A percentile compares a stretch with the other conserved stretches of the same genome.
Evolutionary conservation across 1,140 invertebrate species (phyloP).

Genomic region (Druon quercuslanigerum): DNA sequence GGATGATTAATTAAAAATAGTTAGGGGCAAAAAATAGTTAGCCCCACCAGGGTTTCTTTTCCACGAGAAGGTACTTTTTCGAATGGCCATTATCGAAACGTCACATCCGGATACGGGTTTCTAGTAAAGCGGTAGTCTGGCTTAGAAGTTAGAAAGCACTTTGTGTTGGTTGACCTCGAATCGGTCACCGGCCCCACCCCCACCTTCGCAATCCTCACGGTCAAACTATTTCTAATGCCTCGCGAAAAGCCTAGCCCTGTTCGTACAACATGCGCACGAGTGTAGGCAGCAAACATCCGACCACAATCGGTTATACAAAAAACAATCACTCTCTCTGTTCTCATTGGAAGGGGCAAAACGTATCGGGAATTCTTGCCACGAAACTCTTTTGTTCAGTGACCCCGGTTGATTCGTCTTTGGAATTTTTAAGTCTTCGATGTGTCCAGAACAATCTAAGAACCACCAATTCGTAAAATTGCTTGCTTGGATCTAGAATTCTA

Average conservation of each 20-base stretch:
- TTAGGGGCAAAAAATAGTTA: background rate
- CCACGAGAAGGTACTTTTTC: constrained; percentile 25
- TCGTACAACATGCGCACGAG: background rate
- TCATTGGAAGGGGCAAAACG: background rate
- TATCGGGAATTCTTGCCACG: background rate
- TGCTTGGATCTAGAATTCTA: background rate
- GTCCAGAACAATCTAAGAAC: background rate
- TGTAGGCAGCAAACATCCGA: background rate
- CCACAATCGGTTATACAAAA: constrained; percentile 26
- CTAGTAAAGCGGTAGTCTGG: constrained; percentile 32
- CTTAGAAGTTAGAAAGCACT: constrained; percentile 58
- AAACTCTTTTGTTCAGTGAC: constrained; percentile 7
- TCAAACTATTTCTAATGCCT: constrained; percentile 60
- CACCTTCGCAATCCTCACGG: constrained; percentile 41
- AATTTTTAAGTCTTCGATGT: background rate
- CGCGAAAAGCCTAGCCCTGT: constrained; percentile 30
- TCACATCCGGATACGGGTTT: constrained; percentile 56
- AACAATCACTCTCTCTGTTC: background rate
- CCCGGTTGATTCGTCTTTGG: background rate
- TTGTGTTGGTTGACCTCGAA: constrained; percentile 46
- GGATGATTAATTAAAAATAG: background rate
- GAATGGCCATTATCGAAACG: constrained; percentile 39
- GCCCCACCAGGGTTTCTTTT: constrained; percentile 40
- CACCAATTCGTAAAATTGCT: background rate
- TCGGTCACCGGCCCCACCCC: constrained; percentile 54